These are phyloP conservation scores for Drosophila ficusphila DNA, from an alignment of 1,140 invertebrate species.

Conservation along the genomic window DNA sequence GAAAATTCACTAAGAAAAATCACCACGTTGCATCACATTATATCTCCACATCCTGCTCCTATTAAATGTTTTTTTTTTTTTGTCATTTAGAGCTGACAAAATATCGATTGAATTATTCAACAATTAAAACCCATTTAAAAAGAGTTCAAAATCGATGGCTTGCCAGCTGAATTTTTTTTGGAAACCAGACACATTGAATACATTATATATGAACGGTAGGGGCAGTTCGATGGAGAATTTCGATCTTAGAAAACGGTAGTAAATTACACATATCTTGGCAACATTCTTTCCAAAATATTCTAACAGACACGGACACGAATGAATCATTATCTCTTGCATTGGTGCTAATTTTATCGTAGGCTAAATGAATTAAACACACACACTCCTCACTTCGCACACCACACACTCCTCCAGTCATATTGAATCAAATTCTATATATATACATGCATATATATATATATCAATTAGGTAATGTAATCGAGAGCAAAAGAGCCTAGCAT, in stretches of 20 bases:
- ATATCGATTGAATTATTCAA: background rate
- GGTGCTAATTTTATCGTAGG: conserved; percentile 77
- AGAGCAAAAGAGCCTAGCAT: conserved; percentile 3
- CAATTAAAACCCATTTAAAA: background rate
- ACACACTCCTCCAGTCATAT: conserved; percentile 16
- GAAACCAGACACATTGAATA: background rate
- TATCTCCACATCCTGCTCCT: conserved; percentile 1
- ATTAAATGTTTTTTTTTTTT: background rate
- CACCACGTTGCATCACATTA: background rate
- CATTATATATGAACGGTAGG: background rate
- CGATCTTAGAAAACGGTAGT: conserved; percentile 42
- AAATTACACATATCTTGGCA: conserved; percentile 70
- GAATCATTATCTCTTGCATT: conserved; percentile 71
- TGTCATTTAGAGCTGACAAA: background rate
- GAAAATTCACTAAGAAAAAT: background rate
- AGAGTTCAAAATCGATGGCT: background rate
- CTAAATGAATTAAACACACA: conserved; percentile 31
- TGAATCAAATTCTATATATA: conserved; percentile 53
- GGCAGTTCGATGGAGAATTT: conserved; percentile 7
- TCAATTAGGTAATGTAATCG: conserved; percentile 38
- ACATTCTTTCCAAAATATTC: conserved; percentile 38
- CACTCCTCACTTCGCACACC: conserved; percentile 12
- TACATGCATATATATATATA: too few relatives aligned
- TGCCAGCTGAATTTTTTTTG: background rate
- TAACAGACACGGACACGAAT: conserved; percentile 22